Base-by-base conservation (phyloP, 2,888 invertebrate genomes). In the Hesperia comma region DNA sequence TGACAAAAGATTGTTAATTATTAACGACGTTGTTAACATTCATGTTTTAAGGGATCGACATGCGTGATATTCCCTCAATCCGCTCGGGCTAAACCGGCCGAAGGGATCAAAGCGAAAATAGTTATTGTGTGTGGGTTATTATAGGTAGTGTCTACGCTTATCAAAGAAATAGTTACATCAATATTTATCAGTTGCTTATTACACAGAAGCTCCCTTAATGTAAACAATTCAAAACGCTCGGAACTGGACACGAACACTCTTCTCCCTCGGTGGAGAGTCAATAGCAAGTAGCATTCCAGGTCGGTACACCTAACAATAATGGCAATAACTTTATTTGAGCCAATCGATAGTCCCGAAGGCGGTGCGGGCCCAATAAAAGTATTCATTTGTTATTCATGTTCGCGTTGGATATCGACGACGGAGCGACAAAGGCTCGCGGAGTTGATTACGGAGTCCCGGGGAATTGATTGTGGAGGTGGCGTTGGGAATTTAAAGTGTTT, bases 1-100 rank as follows among this genome's bases (percentile, higher is more conserved):
- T 62, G 41, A 41, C 21, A 6, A 41, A 54, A 53, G 41, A 41
- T 62, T 40, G 15, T 61, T 37, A 51, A 37, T 61, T 53, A 53
- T 62, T 41, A 43, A 51, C 14, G 26, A 26, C 10, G 49, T 49
- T 19, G 7, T 19, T 49, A 49, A 19, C 17, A 51, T 51, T 49
- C 19, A 21, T 19, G 19, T 19, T 49, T 10, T 12, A 8, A 12
- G 19, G 49, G 19, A 49, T 3, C 49, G 19, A n/a, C 10, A 19
- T 49, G 49, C 12, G 5, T 12, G 8, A 49, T 6, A 6, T 46
- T 49, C 14, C 19, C 49, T 26, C 6, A 17, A 19, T 2, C 19
- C 49, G 17, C 19, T 19, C 14, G 8, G 6, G 17, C 19, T 7
- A 15, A 1, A 41, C 6, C 41, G 14, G n/a, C 26, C 26, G 26